phyloP scores from a whole-genome alignment of 2,113 vertebrate genomes.

The Scolopax mira region DNA sequence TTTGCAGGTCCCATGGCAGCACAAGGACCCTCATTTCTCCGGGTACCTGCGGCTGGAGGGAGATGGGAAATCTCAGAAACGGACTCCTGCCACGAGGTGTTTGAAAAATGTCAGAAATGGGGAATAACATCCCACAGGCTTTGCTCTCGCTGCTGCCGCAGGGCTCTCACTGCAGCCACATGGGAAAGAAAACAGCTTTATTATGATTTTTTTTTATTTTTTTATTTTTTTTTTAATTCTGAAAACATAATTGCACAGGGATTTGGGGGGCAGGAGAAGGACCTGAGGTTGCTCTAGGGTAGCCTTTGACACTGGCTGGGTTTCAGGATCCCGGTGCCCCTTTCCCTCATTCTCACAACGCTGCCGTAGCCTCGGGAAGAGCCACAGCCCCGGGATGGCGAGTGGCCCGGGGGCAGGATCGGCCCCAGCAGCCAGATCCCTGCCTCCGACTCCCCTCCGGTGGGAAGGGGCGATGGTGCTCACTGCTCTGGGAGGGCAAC shows the following conservation, averaged over 20 bases:
- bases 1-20: not conserved
- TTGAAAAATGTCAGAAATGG: not conserved
- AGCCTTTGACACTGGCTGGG: conserved; percentile 8
- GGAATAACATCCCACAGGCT: not conserved
- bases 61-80: not conserved
- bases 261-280: not conserved
- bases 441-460: not conserved
- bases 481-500: fast-evolving
- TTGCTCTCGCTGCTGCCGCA: fast-evolving
- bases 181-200: not conserved
- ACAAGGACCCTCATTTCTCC: fast-evolving
- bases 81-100: not conserved
- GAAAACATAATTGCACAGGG: not conserved
- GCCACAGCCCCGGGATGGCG: fast-evolving
- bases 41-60: fast-evolving
- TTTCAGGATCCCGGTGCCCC: not conserved
- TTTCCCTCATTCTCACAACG: not conserved
- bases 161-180: not conserved
- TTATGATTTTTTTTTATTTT: not conserved
- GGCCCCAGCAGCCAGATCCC: fast-evolving
- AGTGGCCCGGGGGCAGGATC: not conserved
- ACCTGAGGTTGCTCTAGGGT: not conserved
- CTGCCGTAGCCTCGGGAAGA: not conserved
- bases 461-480: fast-evolving
- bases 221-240: not conserved